Evolutionary conservation across 2,888 invertebrate genomes (phyloP).

Genomic region (Morinoia aosen): DNA sequence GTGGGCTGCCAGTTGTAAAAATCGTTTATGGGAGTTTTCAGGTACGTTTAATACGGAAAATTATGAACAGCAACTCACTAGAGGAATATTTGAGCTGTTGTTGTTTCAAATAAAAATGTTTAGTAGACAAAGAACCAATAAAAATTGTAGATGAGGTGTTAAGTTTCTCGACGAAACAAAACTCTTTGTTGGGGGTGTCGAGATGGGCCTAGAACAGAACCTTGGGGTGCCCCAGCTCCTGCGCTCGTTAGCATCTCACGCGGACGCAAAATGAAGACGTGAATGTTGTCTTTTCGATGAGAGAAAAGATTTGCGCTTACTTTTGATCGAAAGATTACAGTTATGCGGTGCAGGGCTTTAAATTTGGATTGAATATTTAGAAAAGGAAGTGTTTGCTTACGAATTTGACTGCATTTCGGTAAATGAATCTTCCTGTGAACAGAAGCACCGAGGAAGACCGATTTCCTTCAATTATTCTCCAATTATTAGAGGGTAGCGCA

Average conservation of each 20-base stretch:
- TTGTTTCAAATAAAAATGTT: conserved; percentile 35
- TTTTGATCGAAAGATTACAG: background rate
- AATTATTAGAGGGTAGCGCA: no score
- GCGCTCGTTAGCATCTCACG: background rate
- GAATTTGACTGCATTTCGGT: background rate
- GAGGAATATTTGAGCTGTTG: conserved; percentile 22
- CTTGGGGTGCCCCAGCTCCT: background rate
- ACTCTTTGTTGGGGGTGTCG: background rate
- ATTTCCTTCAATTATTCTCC: no score
- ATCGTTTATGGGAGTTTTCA: conserved; percentile 31
- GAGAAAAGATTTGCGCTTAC: background rate
- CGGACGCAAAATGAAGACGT: conserved; percentile 13
- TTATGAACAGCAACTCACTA: background rate
- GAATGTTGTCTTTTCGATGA: background rate
- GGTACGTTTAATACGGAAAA: conserved; percentile 8
- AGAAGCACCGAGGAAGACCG: background rate
- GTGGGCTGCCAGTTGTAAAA: background rate
- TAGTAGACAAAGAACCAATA: conserved; percentile 51
- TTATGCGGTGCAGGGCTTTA: background rate
- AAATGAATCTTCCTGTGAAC: background rate
- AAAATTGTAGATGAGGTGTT: conserved; percentile 49
- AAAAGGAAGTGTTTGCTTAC: background rate
- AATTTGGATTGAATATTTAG: background rate
- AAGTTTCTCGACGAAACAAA: conserved; percentile 35
- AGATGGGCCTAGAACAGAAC: background rate